Base-by-base conservation (phyloP, 2,797 vertebrate genomes). In the Lepus townsendii region DNA sequence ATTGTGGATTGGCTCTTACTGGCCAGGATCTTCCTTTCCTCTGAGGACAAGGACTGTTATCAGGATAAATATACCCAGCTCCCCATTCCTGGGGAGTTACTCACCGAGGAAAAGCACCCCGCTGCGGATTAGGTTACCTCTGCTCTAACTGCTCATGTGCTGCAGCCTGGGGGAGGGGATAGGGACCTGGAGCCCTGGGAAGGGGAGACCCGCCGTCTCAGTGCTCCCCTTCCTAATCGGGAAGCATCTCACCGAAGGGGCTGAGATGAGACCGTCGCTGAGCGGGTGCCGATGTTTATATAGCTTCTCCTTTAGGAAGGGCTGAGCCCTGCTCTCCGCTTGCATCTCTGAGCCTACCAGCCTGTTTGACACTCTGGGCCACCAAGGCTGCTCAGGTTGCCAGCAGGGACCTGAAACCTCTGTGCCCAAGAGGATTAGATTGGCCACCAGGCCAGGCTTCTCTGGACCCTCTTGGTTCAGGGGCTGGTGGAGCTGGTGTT, bases 51-150 rank as follows among this genome's bases (percentile, higher is more conserved):
- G 71, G 83, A 93, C 87, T 0, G 95, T 97, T 97, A 97, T 96
- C 96, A 94, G 91, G 97, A 98, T 98, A 98, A 98, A 98, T 98
- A 98, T 98, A 98, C 97, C 94, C 97, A 89, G 95, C 97, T 98
- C 83, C 86, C 97, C 98, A 98, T 98, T 98, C 98, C 97, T 98
- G 93, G 96, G 97, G 95, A 97, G 95, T 98, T 98, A 98, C 97
- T 98, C 98, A 98, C 96, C 38, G 4, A 11, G 17, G 97, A 96
- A 97, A 98, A 98, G 93, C 83, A 96, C 90, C 78, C 12, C 30
- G 88, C 96, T 50, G 72, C 68, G 97, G 98, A 95, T 98, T 98
- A 95, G 92, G 95, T 98, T 98, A 98, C 98, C 3, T 68, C 97
- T 88, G 54, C 88, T 92, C 50, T 68, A 54, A 62, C 84, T 87